Evolutionary conservation across 2,797 vertebrate species (phyloP), one percentile per base, ranked within the genome.

Genomic region (Agapornis canus): DNA sequence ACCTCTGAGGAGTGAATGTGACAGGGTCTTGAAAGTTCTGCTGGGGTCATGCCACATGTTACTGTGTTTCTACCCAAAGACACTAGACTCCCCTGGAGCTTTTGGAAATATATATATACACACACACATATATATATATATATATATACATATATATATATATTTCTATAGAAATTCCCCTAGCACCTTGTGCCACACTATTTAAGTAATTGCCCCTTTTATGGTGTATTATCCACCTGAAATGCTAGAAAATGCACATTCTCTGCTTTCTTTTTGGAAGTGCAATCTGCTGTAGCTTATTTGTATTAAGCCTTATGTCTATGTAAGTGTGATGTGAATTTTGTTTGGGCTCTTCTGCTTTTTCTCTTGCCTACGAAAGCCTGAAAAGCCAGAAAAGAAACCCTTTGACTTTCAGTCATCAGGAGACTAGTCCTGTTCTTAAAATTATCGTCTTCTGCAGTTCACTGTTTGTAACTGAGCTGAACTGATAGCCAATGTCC

Each of bases 21-120:
- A 39, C 2, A 2, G 23, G 42, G 43, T 52, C 71, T 73, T 64
- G 60, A 61, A 73, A 57, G 51, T 68, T 91, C 59, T 54, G 3
- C 25, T 72, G 71, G 25, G 64, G 20, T 86, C 51, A 15, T 65
- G 70, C 19, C 29, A 43, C 0, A 0, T 0, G 0, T 49, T 72
- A 45, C 5, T 20, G 31, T 20, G 31, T 32, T 61, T 82, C 59
- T 72, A 13, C 60, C 11, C 37, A 77, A 77, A 82, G 37, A 16
- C 42, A 17, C 11, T 49, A 40, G 29, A 9, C 7, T 65, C 6
- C 18, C 21, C 32, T 82, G 73, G 29, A 85, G 43, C 63, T 85
- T 92, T 9, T 63, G 26, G 31, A 52, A 57, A 63, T 76, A 51
- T 88, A n/a, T 56, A 45, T 19, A 39, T 39, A 13, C 12, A 39